phyloP scores from a whole-genome alignment of 2,113 vertebrate species.

The Triplophysa siluroides region DNA sequence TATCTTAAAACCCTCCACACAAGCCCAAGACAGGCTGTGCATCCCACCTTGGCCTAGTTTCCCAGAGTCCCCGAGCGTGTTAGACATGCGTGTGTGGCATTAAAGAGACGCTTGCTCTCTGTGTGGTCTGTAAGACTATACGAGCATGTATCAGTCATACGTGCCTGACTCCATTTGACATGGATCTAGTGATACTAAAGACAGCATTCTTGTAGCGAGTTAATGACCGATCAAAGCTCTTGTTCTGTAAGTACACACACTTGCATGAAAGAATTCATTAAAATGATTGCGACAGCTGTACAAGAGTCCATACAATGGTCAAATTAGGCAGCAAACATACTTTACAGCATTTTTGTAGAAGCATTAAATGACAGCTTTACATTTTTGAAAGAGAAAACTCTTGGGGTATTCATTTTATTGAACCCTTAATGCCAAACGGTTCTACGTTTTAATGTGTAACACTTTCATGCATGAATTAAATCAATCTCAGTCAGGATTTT shows the following conservation, averaged over 20 bases:
- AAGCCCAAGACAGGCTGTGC: background rate
- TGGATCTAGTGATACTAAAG: constrained; percentile 58
- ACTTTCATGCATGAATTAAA: too few species aligned
- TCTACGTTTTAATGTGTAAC: too few species aligned
- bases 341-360: background rate
- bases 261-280: constrained; percentile 34
- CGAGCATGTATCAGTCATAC: constrained; percentile 66
- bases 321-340: background rate
- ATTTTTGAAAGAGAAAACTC: too few species aligned
- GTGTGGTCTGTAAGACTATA: constrained; percentile 74
- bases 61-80: constrained; percentile 21
- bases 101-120: constrained; percentile 55
- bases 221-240: constrained; percentile 31
- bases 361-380: too few species aligned
- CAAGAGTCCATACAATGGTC: background rate
- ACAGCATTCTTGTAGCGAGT: constrained; percentile 11
- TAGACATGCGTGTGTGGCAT: constrained; percentile 55
- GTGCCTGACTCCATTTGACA: constrained; percentile 61
- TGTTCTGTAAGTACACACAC: constrained; percentile 31
- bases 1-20: background rate
- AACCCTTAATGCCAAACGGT: too few species aligned
- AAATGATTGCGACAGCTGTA: constrained; percentile 8
- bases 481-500: too few species aligned
- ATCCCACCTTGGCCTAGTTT: constrained; percentile 42
- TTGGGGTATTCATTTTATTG: too few species aligned